Evolutionary conservation across 2,797 vertebrate species (phyloP), one percentile per base, ranked within the genome.

Genomic region (Girardinus metallicus): DNA sequence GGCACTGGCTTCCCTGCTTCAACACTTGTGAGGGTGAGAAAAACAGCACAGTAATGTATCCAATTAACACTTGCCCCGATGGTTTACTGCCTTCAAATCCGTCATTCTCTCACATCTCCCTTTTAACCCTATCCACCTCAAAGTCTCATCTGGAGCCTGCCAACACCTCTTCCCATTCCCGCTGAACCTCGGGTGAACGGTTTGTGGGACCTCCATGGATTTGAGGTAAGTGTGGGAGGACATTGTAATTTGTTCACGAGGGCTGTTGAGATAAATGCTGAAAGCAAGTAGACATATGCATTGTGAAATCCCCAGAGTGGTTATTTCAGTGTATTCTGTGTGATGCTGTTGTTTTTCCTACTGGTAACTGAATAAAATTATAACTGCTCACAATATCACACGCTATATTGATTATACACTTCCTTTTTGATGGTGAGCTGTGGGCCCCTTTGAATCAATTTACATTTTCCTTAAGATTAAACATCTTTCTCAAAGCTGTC

Each of bases 51-150:
- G 86, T 88, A 87, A 89, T 89, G 87, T 87, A 74, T 89, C 86
- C 87, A 93, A 93, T 94, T 93, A 93, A 91, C 91, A 92, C 88
- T 78, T 89, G 82, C 82, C 85, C 84, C 6, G 31, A 47, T 64
- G 82, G 79, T 81, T 91, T 46, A 3, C 53, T 4, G 13, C 74
- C 68, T 89, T 89, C 81, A 80, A 89, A 81, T 46, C 62, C 11
- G 47, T 77, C 73, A 74, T 31, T 23, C 75, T 83, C 73, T 77
- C 82, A 74, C 83, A 29, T 88, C 71, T 78, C 29, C 76, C 2
- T 36, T 80, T 82, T 75, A 82, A 68, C 77, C 49, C 79, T 41
- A 83, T 80, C 72, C 75, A 71, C 82, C 80, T 85, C 31, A 41
- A 29, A 47, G 75, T n/a, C 80, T 86, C 76, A 76, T 87, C 84